Evolutionary conservation across 1,140 invertebrate genomes (phyloP).

Genomic region (Aradophagus sp.): DNA sequence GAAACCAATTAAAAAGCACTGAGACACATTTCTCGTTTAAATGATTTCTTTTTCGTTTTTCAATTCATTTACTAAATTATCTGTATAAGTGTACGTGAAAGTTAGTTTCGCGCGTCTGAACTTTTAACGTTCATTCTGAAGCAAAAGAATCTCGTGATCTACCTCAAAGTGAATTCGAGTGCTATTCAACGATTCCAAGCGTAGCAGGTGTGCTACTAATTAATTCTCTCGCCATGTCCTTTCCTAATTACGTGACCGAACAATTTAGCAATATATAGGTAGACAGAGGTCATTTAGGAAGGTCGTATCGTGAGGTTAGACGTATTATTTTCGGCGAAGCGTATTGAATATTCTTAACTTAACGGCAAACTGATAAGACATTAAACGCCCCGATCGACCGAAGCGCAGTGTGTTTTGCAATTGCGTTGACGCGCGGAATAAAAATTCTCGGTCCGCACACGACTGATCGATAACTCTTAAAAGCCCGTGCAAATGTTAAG

Average conservation of each 20-base stretch:
- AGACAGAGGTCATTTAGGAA: slow-evolving; percentile 33
- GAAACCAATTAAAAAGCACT: slow-evolving; percentile 40
- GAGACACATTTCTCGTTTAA: slow-evolving; percentile 34
- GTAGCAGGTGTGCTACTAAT: slow-evolving; percentile 48
- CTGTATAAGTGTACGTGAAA: slow-evolving; percentile 48
- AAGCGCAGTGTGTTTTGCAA: too few species aligned
- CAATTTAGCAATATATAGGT: slow-evolving; percentile 41
- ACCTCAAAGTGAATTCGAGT: slow-evolving; percentile 41
- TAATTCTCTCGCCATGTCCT: slow-evolving; percentile 49
- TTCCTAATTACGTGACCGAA: slow-evolving; percentile 48
- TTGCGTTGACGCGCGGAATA: too few species aligned
- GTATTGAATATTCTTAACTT: slow-evolving; percentile 13
- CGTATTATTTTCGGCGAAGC: slow-evolving; percentile 21
- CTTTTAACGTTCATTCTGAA: slow-evolving; percentile 43
- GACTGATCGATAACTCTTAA: too few species aligned
- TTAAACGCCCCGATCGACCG: too few species aligned
- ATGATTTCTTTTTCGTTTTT: slow-evolving; percentile 34
- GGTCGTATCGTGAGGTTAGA: slow-evolving; percentile 39
- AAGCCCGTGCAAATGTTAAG: too few species aligned
- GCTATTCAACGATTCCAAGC: slow-evolving; percentile 45
- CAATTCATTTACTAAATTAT: slow-evolving; percentile 48
- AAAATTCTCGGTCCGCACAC: too few species aligned
- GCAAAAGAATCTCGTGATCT: slow-evolving; percentile 47
- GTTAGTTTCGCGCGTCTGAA: slow-evolving; percentile 48
- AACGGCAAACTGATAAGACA: too few species aligned